A percentile compares a stretch with the other conserved stretches of the same genome.
phyloP scores from a whole-genome alignment of 2,888 invertebrate genomes.

The Idaea straminata region DNA sequence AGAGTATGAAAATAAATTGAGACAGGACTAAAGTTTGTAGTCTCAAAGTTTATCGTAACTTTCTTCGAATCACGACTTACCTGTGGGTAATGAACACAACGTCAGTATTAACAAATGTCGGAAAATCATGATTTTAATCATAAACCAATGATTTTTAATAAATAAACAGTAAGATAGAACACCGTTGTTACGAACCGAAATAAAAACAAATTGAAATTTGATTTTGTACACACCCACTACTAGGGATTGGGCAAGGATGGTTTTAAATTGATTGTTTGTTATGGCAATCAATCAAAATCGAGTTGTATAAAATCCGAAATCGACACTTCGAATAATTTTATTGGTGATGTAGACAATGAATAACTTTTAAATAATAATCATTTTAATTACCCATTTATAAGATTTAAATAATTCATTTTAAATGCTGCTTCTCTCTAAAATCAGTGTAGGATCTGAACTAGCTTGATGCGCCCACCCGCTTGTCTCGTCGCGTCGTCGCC shows the following conservation, averaged over 20 bases:
- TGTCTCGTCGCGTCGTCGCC: too few relatives aligned
- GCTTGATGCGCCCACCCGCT: too few relatives aligned
- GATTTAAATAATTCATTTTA: too few relatives aligned
- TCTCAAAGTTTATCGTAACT: neutral
- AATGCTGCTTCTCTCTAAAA: too few relatives aligned
- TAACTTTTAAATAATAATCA: too few relatives aligned
- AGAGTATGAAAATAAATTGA: constrained; percentile 4
- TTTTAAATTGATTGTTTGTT: neutral
- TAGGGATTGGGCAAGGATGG: neutral
- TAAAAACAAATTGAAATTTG: neutral
- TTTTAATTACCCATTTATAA: too few relatives aligned
- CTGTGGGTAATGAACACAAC: constrained; percentile 24
- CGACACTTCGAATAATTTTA: too few relatives aligned
- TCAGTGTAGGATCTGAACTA: too few relatives aligned
- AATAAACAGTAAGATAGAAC: neutral
- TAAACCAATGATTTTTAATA: neutral
- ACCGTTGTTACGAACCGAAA: neutral
- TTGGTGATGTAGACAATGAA: too few relatives aligned
- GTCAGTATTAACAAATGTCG: constrained; percentile 15
- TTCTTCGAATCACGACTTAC: constrained; percentile 15
- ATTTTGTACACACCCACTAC: neutral
- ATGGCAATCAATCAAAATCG: neutral
- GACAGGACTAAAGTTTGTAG: neutral
- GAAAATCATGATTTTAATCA: constrained; percentile 1
- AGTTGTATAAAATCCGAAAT: too few relatives aligned